Evolutionary conservation across 2,113 vertebrate species (phyloP).

Genomic region (Elephas maximus): DNA sequence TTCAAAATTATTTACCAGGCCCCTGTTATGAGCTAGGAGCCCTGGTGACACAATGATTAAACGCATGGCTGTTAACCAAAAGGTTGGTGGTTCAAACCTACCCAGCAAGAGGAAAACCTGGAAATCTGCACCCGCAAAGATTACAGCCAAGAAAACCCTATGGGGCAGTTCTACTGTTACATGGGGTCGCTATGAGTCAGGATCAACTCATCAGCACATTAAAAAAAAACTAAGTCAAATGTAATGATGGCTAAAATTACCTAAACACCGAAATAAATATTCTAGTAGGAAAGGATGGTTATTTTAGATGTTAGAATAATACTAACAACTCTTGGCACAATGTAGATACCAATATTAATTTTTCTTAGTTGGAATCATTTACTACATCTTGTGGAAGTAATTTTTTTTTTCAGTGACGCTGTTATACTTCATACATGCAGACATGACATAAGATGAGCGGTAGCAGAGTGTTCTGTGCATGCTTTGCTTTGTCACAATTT

Average conservation of each 20-base stretch:
- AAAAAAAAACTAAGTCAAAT: not conserved
- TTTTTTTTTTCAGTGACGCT: not conserved
- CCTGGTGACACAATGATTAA: not conserved
- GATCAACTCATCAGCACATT: not conserved
- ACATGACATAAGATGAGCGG: not conserved
- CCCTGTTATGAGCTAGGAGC: not conserved
- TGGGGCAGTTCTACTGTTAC: not conserved
- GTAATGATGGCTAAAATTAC: not conserved
- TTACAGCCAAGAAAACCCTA: not conserved
- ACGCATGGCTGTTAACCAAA: not conserved
- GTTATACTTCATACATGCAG: not conserved
- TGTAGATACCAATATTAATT: not conserved
- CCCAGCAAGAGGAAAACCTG: not conserved
- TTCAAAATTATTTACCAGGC: not conserved
- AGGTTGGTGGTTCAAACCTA: not conserved
- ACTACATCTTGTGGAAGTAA: constrained; percentile 33
- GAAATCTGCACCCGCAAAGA: not conserved
- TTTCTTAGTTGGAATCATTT: constrained; percentile 20
- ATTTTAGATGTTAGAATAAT: not conserved
- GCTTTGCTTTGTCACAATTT: constrained; percentile 29
- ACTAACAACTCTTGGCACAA: not conserved
- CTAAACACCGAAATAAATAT: not conserved
- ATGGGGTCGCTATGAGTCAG: not conserved
- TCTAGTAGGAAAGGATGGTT: not conserved
- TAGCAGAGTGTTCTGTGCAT: not conserved